Percentiles rank a stretch among this genome's conserved stretches.
Evolutionary conservation across 30 jellyfish, hydroid and myxozoan species (phyloP).

Genomic region (Chrysaora quinquecirrha): DNA sequence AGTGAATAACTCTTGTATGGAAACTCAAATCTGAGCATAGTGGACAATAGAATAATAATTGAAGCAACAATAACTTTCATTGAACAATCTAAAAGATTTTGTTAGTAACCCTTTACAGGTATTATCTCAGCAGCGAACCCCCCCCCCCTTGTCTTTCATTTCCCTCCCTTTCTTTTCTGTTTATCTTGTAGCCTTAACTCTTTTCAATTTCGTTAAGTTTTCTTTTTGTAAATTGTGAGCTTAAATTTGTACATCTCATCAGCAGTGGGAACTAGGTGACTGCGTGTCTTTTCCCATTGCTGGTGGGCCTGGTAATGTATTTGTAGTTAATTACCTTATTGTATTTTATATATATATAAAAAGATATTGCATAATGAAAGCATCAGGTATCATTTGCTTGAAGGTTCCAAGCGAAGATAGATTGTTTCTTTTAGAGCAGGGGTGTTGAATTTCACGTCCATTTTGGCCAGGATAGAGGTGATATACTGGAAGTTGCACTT

Average conservation of each 20-base stretch:
- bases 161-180: neutral
- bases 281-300: neutral
- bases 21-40: constrained; percentile 7
- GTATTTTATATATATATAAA: too few species aligned
- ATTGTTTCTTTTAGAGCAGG: too few species aligned
- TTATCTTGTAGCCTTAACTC: neutral
- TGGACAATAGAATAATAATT: constrained; percentile 21
- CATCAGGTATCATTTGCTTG: too few species aligned
- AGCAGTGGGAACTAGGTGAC: neutral
- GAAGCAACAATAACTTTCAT: constrained; percentile 23
- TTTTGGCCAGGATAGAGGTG: too few species aligned
- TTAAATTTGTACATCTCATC: neutral
- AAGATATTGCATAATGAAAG: neutral
- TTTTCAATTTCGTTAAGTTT: neutral
- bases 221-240: neutral
- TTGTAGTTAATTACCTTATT: neutral
- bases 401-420: too few species aligned
- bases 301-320: neutral
- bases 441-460: too few species aligned
- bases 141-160: neutral
- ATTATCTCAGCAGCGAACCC: neutral
- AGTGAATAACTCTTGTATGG: constrained; percentile 26
- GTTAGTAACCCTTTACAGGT: neutral
- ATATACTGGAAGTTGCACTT: too few species aligned
- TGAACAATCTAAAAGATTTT: neutral